phyloP scores from a whole-genome alignment of 2,113 vertebrate species.

The Melanerpes aurifrons region DNA sequence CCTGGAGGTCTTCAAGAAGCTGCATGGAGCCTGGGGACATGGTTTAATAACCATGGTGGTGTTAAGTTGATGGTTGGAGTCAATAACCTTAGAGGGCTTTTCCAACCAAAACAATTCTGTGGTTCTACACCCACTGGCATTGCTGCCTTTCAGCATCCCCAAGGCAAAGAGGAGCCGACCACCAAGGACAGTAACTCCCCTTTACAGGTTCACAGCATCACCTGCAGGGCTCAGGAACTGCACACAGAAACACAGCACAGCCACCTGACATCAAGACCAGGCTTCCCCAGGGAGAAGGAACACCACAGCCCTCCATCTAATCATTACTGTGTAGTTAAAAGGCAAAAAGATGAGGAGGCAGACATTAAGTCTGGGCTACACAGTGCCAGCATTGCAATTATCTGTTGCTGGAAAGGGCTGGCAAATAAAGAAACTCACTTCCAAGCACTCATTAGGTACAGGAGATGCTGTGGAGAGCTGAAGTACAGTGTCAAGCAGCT shows the following conservation, averaged over 20 bases:
- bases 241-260: not conserved
- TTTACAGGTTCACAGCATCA: not conserved
- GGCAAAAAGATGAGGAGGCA: not conserved
- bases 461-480: not conserved
- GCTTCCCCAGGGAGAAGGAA: not conserved
- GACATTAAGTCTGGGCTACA: not conserved
- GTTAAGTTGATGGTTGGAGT: no score
- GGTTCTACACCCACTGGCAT: not conserved
- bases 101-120: no score
- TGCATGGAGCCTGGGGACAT: no score
- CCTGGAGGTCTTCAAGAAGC: no score
- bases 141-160: not conserved
- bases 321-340: not conserved
- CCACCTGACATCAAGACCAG: not conserved
- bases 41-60: no score
- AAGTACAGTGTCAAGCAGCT: not conserved
- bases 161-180: not conserved
- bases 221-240: not conserved
- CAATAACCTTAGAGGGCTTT: no score
- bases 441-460: not conserved
- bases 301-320: not conserved
- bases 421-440: not conserved
- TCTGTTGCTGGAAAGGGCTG: not conserved
- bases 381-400: not conserved
- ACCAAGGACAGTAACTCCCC: rapidly evolving